phyloP scores from a whole-genome alignment of 2,888 invertebrate species.

The Stenotaenia linearis region DNA sequence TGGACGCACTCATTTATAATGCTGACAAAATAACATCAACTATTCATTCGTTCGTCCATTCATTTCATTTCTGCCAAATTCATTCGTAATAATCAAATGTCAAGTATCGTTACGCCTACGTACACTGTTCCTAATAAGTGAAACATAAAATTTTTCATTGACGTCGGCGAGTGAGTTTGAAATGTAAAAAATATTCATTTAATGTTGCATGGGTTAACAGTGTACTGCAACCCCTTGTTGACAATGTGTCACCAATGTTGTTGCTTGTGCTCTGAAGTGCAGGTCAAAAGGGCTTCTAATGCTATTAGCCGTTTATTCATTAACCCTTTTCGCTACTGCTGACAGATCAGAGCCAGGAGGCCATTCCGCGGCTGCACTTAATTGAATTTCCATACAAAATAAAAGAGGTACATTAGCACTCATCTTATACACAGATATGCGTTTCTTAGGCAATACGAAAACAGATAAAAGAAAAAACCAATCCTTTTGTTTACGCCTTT shows the following conservation, averaged over 20 bases:
- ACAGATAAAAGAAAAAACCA: neutral
- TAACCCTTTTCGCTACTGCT: constrained; percentile 9
- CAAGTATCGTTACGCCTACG: neutral
- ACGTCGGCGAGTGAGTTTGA: neutral
- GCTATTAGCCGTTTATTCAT: constrained; percentile 9
- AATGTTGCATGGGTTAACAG: neutral
- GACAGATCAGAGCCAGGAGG: constrained; percentile 4
- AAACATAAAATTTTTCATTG: neutral
- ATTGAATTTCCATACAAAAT: neutral
- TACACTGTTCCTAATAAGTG: no score
- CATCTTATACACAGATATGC: neutral
- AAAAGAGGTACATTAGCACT: neutral
- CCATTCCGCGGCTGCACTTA: neutral
- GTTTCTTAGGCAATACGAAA: neutral
- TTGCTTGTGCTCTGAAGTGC: constrained; percentile 4
- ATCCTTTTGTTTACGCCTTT: neutral
- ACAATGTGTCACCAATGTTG: constrained; percentile 1
- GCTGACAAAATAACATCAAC: neutral
- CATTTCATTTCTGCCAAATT: neutral
- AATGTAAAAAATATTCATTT: constrained; percentile 5
- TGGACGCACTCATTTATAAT: neutral
- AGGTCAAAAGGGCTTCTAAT: constrained; percentile 9
- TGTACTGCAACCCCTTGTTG: neutral
- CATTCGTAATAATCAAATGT: neutral
- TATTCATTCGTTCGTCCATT: neutral